Percentiles rank a stretch among this genome's conserved stretches.
These are phyloP conservation scores for Esox niger DNA, from an alignment of 2,113 vertebrate species.

Conservation along the genomic window DNA sequence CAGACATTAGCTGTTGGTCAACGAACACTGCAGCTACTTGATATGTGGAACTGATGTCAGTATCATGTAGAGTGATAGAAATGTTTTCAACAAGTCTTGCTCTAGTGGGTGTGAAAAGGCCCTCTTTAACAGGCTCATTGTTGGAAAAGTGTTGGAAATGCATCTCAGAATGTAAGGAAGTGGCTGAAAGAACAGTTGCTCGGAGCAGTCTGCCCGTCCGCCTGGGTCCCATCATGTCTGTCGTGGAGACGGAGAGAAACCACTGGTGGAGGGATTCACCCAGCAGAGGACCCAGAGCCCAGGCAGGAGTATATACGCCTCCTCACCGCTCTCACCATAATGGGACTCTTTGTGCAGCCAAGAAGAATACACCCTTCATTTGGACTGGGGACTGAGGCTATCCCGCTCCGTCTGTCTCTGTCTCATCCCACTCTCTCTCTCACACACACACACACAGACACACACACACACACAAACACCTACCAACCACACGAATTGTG, in stretches of 20 bases:
- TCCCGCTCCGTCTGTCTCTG: constrained; percentile 30
- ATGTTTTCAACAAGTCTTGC: too few relatives aligned
- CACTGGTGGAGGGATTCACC: constrained; percentile 6
- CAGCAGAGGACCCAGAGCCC: neutral
- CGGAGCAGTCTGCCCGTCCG: neutral
- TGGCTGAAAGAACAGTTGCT: too few relatives aligned
- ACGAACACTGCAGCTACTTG: too few relatives aligned
- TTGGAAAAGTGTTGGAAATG: too few relatives aligned
- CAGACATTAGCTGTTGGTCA: too few relatives aligned
- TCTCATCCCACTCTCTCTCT: constrained; percentile 8
- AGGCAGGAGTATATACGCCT: neutral
- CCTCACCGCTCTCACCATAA: constrained; percentile 36
- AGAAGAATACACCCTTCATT: constrained; percentile 60
- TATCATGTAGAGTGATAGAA: too few relatives aligned
- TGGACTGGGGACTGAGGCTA: constrained; percentile 39
- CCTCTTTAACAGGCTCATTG: too few relatives aligned
- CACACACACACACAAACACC: constrained; percentile 29
- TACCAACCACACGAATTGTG: constrained; percentile 38
- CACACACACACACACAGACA: constrained; percentile 18
- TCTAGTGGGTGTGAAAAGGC: too few relatives aligned
- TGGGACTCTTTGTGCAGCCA: constrained; percentile 54
- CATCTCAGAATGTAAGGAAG: too few relatives aligned
- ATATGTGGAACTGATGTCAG: too few relatives aligned
- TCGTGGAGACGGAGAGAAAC: neutral
- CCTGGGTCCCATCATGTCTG: neutral